Conservation (phyloP, 2,113 vertebrate genomes). For the Neodon shergylaensis region DNA sequence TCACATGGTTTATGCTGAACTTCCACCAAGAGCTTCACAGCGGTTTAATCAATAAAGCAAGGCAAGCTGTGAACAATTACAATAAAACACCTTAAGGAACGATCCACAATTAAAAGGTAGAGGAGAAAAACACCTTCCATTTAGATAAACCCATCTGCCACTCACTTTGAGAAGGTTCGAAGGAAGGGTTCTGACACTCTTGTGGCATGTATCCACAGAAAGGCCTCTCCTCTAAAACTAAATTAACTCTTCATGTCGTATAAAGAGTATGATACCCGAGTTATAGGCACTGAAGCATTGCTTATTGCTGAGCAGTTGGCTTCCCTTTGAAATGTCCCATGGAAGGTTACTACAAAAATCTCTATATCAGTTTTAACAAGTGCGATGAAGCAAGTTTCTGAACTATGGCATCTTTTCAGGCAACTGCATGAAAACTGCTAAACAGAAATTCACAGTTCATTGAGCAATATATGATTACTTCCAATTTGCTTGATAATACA, state of each 20-base stretch:
- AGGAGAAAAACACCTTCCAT: neutral
- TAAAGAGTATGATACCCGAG: neutral
- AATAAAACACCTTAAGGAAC: constrained; percentile 67
- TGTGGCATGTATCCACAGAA: neutral
- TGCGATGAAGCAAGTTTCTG: constrained; percentile 18
- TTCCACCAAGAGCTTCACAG: constrained; percentile 62
- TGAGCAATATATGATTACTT: neutral
- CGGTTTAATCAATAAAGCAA: constrained; percentile 75
- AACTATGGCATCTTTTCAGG: constrained; percentile 26
- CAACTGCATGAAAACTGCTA: constrained; percentile 22
- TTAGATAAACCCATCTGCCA: constrained; percentile 58
- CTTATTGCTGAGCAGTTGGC: neutral
- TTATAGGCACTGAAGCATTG: neutral
- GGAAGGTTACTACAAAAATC: neutral
- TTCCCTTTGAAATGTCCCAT: constrained; percentile 25
- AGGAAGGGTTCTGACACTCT: constrained; percentile 59
- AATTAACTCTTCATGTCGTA: too few relatives aligned
- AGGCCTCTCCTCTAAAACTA: constrained; percentile 44
- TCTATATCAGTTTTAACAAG: constrained; percentile 44
- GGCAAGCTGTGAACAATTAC: constrained; percentile 66
- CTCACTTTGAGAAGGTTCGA: constrained; percentile 68
- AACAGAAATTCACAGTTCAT: neutral
- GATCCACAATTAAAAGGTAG: constrained; percentile 63
- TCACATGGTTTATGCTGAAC: constrained; percentile 49
- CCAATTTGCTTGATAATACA: constrained; percentile 36